Percentiles rank a stretch among this genome's conserved stretches.
phyloP scores from a whole-genome alignment of 2,797 vertebrate genomes.

The Australoheros facetus region DNA sequence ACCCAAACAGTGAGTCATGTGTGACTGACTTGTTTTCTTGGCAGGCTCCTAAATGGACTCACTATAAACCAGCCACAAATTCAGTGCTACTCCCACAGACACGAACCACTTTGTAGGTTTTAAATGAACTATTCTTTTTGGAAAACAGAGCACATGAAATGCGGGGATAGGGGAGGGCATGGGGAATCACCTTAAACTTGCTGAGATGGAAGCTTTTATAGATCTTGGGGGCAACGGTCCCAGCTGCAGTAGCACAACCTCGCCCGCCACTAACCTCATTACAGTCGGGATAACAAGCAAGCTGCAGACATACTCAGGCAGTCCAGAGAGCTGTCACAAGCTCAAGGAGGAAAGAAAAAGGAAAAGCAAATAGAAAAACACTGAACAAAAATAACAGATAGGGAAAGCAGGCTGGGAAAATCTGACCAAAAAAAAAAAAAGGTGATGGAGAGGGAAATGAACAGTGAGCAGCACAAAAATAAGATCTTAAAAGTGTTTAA shows the following conservation, averaged over 20 bases:
- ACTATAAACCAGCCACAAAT: not conserved
- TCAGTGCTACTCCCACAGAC: not conserved
- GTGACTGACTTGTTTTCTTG: slow-evolving; percentile 29
- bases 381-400: not conserved
- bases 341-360: not conserved
- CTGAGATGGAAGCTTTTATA: not conserved
- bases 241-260: slow-evolving; percentile 1
- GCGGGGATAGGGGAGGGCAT: not conserved
- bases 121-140: slow-evolving; percentile 9
- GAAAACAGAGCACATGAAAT: slow-evolving; percentile 15
- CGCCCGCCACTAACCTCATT: not conserved
- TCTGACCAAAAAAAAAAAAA: not conserved
- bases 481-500: slow-evolving; percentile 25
- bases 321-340: not conserved
- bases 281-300: slow-evolving; percentile 18
- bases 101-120: not conserved
- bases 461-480: slow-evolving; percentile 24
- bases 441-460: not conserved
- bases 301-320: not conserved
- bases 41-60: slow-evolving; percentile 7
- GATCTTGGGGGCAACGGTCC: not conserved
- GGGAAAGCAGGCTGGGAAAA: not conserved
- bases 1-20: slow-evolving; percentile 34
- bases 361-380: not conserved
- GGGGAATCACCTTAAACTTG: not conserved